phyloP scores from a whole-genome alignment of 1,140 invertebrate genomes.

The Cryptotermes secundus region DNA sequence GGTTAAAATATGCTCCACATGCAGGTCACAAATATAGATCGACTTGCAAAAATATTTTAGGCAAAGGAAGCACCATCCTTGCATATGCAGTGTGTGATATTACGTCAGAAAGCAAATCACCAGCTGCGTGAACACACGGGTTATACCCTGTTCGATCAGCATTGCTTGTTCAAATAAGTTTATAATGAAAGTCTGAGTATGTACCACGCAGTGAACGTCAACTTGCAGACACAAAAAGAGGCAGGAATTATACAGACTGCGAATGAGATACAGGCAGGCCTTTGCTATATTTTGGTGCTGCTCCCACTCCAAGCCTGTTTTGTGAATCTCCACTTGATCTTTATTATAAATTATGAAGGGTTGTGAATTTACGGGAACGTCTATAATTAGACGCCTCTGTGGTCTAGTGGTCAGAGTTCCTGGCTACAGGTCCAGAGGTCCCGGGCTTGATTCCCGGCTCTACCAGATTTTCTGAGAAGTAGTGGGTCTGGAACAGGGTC shows the following conservation, averaged over 20 bases:
- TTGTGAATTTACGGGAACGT: no score
- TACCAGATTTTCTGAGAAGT: no score
- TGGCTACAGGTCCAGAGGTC: no score
- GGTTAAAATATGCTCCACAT: not conserved
- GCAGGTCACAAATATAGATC: not conserved
- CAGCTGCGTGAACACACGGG: not conserved
- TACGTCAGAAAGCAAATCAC: not conserved
- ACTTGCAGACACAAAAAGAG: not conserved
- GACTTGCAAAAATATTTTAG: not conserved
- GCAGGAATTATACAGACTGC: not conserved
- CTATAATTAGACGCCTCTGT: no score
- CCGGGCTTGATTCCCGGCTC: no score
- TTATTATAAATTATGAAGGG: not conserved
- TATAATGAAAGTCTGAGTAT: not conserved
- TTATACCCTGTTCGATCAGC: not conserved
- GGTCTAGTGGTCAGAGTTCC: no score
- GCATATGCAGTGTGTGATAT: not conserved
- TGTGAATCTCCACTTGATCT: not conserved
- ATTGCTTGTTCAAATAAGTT: not conserved
- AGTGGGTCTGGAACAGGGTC: no score
- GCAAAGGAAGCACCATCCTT: not conserved
- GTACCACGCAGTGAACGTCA: not conserved
- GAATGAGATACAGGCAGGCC: not conserved
- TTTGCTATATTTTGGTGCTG: not conserved
- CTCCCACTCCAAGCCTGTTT: not conserved